Percentiles rank a stretch among this genome's conserved stretches.
These are phyloP conservation scores for Choloepus didactylus DNA, from an alignment of 2,797 vertebrate genomes.

Conservation along the genomic window DNA sequence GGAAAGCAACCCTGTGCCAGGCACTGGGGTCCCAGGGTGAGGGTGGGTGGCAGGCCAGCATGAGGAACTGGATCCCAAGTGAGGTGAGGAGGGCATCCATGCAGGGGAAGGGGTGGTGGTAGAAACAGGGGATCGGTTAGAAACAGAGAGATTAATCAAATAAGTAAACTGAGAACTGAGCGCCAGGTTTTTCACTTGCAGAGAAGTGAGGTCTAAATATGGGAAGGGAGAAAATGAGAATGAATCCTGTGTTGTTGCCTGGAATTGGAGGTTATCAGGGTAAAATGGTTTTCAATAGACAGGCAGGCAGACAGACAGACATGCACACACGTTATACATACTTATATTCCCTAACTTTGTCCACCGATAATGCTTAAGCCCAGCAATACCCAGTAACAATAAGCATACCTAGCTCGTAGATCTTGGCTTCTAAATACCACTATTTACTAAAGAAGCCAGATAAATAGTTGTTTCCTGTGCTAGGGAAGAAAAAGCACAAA, in stretches of 20 bases:
- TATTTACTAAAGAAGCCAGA: background rate
- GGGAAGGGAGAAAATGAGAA: background rate
- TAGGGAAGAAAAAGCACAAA: background rate
- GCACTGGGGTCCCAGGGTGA: too few relatives aligned
- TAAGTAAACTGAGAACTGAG: fast-evolving
- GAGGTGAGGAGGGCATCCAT: background rate
- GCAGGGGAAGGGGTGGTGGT: fast-evolving
- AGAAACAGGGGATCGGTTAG: background rate
- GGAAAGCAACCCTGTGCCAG: too few relatives aligned
- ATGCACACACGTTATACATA: too few relatives aligned
- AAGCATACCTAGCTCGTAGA: background rate
- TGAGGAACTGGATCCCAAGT: too few relatives aligned
- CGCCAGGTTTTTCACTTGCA: background rate
- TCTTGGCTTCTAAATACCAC: background rate
- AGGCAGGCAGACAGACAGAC: too few relatives aligned
- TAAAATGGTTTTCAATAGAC: too few relatives aligned
- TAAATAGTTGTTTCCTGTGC: background rate
- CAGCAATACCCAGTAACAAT: background rate
- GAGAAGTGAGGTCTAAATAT: background rate
- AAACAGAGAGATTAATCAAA: background rate
- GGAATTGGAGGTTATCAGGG: background rate
- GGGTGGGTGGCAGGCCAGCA: fast-evolving
- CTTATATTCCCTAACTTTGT: background rate
- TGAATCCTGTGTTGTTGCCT: background rate
- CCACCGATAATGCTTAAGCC: background rate